Evolutionary conservation across 2,797 vertebrate genomes (phyloP), one percentile per base, ranked within the genome.

Genomic region (Prunella strophiata): DNA sequence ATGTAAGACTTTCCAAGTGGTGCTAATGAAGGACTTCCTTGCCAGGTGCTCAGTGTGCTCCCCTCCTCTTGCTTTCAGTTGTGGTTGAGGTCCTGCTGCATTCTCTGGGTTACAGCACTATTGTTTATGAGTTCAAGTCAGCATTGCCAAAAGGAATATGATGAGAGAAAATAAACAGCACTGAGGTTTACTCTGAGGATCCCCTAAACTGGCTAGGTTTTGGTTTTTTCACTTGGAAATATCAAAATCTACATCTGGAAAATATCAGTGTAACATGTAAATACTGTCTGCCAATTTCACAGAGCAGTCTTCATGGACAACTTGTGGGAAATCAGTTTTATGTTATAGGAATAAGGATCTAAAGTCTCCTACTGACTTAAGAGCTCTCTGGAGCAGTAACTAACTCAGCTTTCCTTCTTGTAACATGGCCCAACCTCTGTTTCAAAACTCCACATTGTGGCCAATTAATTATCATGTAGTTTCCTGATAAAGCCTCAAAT

Each of bases 401-500:
- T 78, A 62, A 30, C 21, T 86, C 77, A 65, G 38, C 34, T 85
- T 88, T 86, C 23, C 47, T 65, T 73, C 72, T 74, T 76, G 78
- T 77, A 82, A 95, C 17, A 43, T 29, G 42, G 75, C 32, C 7
- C 29, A 66, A n/a, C 29, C 55, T 88, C 68, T 79, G 38, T 62
- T 79, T 91, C 61, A 90, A 73, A 93, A 48, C 29, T 36, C 63
- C 22, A n/a, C 17, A 15, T 36, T 73, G 50, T 67, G 83, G 79
- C 75, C 67, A 90, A 71, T 88, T 92, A 94, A 92, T 91, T 82
- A 65, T 48, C 1, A 0, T 81, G 83, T 58, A 67, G 80, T 91
- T 93, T 95, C 89, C 93, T 93, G 90, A 93, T 74, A 82, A 91
- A 96, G 77, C 86, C 84, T 96, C 80, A 94, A 62, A 91, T 42